These are phyloP conservation scores for Eupeodes luniger DNA, from an alignment of 2,888 invertebrate genomes.

Conservation along the genomic window DNA sequence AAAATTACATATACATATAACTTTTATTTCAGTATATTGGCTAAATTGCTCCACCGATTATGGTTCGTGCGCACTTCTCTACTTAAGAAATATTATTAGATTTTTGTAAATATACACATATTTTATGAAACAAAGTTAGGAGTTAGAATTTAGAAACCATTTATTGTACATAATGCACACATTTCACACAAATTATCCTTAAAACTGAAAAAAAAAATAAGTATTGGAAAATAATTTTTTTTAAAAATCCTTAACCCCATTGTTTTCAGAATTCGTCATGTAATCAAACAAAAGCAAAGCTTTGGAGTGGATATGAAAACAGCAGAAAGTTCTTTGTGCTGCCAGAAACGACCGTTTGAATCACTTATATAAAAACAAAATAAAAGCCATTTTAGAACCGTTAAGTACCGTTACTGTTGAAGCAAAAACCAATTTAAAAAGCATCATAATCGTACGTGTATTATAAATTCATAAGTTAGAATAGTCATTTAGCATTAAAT, in stretches of 20 bases:
- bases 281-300: slow-evolving; percentile 76
- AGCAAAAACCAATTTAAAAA: neutral
- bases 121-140: too few species aligned
- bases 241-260: slow-evolving; percentile 28
- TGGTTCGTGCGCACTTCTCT: too few species aligned
- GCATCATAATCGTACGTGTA: neutral
- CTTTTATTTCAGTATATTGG: too few species aligned
- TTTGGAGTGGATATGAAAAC: slow-evolving; percentile 77
- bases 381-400: slow-evolving; percentile 35
- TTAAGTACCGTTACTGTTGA: slow-evolving; percentile 52
- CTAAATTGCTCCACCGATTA: too few species aligned
- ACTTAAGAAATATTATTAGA: too few species aligned
- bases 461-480: neutral
- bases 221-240: neutral
- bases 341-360: slow-evolving; percentile 78
- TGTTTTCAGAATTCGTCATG: slow-evolving; percentile 77
- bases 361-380: slow-evolving; percentile 61
- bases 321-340: slow-evolving; percentile 75
- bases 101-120: too few species aligned
- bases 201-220: slow-evolving; percentile 3
- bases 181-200: neutral
- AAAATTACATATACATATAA: too few species aligned
- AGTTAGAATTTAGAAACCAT: too few species aligned
- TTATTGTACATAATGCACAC: neutral
- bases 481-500: neutral